Percentiles rank a stretch among this genome's conserved stretches.
Evolutionary conservation across 2,888 invertebrate species (phyloP).

Genomic region (Rhorus exstirpatorius): DNA sequence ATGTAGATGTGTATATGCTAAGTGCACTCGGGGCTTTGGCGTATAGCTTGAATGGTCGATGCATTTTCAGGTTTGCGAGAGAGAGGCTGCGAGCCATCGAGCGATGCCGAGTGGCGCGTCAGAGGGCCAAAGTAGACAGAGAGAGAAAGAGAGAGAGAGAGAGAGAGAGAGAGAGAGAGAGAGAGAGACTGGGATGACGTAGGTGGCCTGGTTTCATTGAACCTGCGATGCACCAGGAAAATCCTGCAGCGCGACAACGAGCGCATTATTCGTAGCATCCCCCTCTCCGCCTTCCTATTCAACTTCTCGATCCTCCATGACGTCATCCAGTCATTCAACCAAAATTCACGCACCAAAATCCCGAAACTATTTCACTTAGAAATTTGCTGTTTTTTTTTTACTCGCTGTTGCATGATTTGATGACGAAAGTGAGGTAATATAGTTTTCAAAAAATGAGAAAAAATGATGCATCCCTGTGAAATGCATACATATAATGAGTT

Average conservation of each 20-base stretch:
- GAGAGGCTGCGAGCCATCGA: slow-evolving; percentile 44
- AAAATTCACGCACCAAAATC: background rate
- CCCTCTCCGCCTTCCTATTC: slow-evolving; percentile 4
- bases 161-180: slow-evolving; percentile 15
- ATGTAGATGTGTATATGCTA: slow-evolving; percentile 24
- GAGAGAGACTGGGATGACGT: slow-evolving; percentile 41
- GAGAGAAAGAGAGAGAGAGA: slow-evolving; percentile 17
- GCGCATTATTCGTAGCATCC: slow-evolving; percentile 45
- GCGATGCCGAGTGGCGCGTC: slow-evolving; percentile 9
- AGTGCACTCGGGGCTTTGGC: slow-evolving; percentile 33
- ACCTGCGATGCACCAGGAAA: slow-evolving; percentile 69
- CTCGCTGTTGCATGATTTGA: too few species aligned
- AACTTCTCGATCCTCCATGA: background rate
- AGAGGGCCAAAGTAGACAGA: background rate
- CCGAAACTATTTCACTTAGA: too few species aligned
- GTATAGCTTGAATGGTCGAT: slow-evolving; percentile 54
- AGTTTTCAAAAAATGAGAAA: too few species aligned
- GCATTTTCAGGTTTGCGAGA: slow-evolving; percentile 53
- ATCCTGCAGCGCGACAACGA: slow-evolving; percentile 62
- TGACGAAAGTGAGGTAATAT: too few species aligned
- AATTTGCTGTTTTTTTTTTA: too few species aligned
- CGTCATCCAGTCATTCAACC: slow-evolving; percentile 3
- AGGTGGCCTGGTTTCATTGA: slow-evolving; percentile 74
- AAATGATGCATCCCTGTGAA: too few species aligned
- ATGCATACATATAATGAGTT: too few species aligned